Base-by-base conservation (phyloP, 2,888 invertebrate genomes). In the Ochlodes sylvanus region DNA sequence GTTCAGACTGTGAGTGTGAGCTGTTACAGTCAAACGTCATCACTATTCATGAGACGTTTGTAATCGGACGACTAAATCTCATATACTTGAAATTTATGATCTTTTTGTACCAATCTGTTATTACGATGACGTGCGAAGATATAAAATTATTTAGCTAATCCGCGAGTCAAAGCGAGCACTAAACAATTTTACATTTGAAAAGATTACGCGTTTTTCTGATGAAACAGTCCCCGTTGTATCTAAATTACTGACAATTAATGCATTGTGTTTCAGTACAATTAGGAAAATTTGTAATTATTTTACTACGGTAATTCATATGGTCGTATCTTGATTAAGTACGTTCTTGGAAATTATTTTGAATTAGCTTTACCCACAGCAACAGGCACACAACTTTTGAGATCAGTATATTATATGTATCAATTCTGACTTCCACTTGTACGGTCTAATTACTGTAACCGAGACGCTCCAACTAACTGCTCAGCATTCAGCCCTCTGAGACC, bases 181-280 rank as follows among this genome's bases (percentile, higher is more conserved):
- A 52, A 52, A 65, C 58, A 58, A 65, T 52, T 17, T 27, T 42
- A 41, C n/a, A 38, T 27, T 34, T n/a, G 34, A 56, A 63, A 47
- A 63, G 38, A 65, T 52, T 41, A 52, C 58, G 56, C 56, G 19
- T 65, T 58, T 65, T 65, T 58, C 19, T 50, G 10, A 65, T 27
- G 9, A 44, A 15, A 17, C n/a, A n/a, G 5, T 38, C 50, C 44
- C 65, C 56, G 65, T 65, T 65, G 57, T 14, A 32, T 17, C 27
- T 7, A 57, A 21, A 57, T 65, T 58, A 58, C 41, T 38, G 41
- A 52, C 47, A 60, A 50, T 65, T 58, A 58, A 52, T 65, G 15
- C 52, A 58, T 21, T 52, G 52, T 50, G 58, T 58, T 65, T 52
- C 58, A 65, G 41, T 63, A 41, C 17, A 42, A 21, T 21, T 21